Conservation (phyloP, 2,113 vertebrate species). For the Embiotoca jacksoni region DNA sequence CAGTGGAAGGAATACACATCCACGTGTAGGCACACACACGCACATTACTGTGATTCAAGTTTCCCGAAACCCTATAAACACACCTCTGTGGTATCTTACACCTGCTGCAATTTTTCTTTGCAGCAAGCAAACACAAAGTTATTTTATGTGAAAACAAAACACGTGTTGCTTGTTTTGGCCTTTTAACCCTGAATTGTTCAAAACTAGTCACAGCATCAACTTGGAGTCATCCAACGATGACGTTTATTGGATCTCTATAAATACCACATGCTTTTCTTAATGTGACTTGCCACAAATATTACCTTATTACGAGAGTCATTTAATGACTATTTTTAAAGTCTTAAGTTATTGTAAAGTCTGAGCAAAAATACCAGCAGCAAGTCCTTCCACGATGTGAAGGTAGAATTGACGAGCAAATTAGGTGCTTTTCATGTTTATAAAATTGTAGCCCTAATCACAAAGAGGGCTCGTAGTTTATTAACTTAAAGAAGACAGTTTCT, state of each 20-base stretch:
- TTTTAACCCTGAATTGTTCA: neutral
- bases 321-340: neutral
- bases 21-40: neutral
- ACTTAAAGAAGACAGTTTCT: neutral
- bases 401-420: too few species aligned
- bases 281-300: neutral
- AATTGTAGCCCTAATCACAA: too few species aligned
- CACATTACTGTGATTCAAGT: constrained; percentile 4
- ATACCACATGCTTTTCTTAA: too few species aligned
- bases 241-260: too few species aligned
- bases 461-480: too few species aligned
- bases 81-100: constrained; percentile 20
- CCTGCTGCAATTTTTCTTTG: constrained; percentile 18
- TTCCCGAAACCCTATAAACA: constrained; percentile 18
- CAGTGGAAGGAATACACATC: constrained; percentile 8
- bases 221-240: too few species aligned
- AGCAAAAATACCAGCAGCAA: too few species aligned
- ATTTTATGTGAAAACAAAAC: neutral
- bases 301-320: neutral
- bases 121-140: neutral
- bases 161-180: neutral
- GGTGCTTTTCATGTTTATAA: too few species aligned
- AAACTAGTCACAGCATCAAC: neutral
- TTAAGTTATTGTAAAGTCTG: too few species aligned
- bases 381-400: too few species aligned